phyloP scores from a whole-genome alignment of 2,113 vertebrate genomes.

The Camelus dromedarius region DNA sequence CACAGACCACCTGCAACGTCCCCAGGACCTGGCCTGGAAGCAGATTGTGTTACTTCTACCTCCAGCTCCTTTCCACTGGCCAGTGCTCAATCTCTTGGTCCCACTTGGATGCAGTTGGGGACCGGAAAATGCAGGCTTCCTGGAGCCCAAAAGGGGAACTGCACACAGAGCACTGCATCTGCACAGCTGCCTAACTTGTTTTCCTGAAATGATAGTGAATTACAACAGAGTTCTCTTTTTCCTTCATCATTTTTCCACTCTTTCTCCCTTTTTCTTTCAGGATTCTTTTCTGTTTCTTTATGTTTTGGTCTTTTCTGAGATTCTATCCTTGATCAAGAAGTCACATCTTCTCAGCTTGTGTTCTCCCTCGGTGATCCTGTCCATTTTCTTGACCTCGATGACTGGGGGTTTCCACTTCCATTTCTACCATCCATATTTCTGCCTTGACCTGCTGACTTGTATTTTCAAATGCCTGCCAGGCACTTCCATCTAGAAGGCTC shows the following conservation, averaged over 20 bases:
- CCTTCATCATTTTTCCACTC: background rate
- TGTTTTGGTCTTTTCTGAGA: background rate
- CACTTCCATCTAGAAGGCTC: background rate
- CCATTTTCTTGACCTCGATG: background rate
- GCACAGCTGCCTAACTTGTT: background rate
- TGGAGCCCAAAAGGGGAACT: too few species aligned
- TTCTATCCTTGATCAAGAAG: background rate
- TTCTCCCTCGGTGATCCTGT: background rate
- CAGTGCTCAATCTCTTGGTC: background rate
- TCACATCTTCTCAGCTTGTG: background rate
- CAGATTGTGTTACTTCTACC: background rate
- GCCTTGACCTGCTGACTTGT: background rate
- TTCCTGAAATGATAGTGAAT: background rate
- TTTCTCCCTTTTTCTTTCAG: background rate
- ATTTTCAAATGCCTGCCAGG: background rate
- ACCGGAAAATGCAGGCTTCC: background rate
- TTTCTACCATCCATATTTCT: background rate
- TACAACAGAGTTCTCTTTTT: background rate
- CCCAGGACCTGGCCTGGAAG: background rate
- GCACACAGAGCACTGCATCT: background rate
- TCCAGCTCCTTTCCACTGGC: background rate
- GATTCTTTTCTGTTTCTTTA: background rate
- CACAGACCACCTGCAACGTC: background rate
- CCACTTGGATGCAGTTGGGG: rapidly evolving
- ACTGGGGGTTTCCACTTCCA: background rate